Conservation (phyloP, 2,888 invertebrate genomes). For the Linnaemya tessellans region DNA sequence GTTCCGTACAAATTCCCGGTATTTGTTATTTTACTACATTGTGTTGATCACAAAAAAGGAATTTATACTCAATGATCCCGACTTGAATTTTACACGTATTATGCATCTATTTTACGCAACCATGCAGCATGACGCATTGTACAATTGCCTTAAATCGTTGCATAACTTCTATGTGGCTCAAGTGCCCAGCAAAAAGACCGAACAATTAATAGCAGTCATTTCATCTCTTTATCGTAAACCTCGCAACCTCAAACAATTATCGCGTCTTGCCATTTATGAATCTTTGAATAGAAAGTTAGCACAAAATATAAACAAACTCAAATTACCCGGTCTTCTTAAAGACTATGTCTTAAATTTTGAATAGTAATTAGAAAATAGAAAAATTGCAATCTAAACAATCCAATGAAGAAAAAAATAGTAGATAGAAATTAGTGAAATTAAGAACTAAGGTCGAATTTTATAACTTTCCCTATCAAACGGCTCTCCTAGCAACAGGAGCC, state of each 20-base stretch:
- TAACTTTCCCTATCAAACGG: background rate
- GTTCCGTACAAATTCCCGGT: constrained; percentile 84
- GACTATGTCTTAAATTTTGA: constrained; percentile 89
- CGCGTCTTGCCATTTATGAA: constrained; percentile 88
- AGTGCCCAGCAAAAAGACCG: constrained; percentile 86
- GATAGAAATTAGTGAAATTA: constrained; percentile 17
- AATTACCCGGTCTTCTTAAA: constrained; percentile 87
- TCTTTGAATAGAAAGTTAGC: constrained; percentile 87
- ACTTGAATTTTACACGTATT: constrained; percentile 87
- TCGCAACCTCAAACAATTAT: constrained; percentile 88
- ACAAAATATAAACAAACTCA: constrained; percentile 87
- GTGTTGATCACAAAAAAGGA: constrained; percentile 88
- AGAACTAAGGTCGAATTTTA: constrained; percentile 8
- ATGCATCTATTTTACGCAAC: constrained; percentile 87
- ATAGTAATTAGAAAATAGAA: constrained; percentile 77
- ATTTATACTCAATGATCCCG: constrained; percentile 86
- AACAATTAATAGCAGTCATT: constrained; percentile 86
- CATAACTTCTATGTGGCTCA: constrained; percentile 87
- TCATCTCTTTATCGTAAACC: constrained; percentile 87
- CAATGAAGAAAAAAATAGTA: background rate
- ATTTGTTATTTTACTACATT: constrained; percentile 88
- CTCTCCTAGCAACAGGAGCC: background rate
- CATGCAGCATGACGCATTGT: constrained; percentile 88
- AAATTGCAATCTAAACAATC: constrained; percentile 14
- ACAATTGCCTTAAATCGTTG: constrained; percentile 87